Evolutionary conservation across 2,797 vertebrate genomes (phyloP).

Genomic region (Hippocampus kuda): DNA sequence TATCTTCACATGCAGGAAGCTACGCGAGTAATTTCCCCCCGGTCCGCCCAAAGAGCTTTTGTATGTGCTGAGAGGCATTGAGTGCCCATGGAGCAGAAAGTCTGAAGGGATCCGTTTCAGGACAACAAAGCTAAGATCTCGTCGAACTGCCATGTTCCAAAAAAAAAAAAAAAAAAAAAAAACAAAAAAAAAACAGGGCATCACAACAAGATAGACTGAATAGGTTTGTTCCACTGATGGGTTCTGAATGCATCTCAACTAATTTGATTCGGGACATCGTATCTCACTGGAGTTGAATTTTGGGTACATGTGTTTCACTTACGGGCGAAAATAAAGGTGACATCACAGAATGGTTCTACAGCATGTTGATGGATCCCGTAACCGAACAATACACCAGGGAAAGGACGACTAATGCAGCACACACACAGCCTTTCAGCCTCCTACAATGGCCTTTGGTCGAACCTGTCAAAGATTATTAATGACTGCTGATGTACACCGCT

Average conservation of each 20-base stretch:
- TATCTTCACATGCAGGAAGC: slow-evolving; percentile 48
- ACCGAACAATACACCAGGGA: slow-evolving; percentile 39
- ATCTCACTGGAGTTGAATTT: slow-evolving; percentile 27
- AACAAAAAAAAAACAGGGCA: slow-evolving; percentile 8
- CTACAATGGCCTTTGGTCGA: slow-evolving; percentile 49
- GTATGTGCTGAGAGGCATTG: slow-evolving; percentile 54
- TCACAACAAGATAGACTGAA: slow-evolving; percentile 37
- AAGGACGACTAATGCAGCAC: slow-evolving; percentile 38
- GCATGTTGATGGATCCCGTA: slow-evolving; percentile 35
- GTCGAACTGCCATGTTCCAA: slow-evolving; percentile 50
- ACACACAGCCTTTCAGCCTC: slow-evolving; percentile 45
- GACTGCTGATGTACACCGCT: slow-evolving; percentile 54
- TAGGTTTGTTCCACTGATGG: slow-evolving; percentile 12
- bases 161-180: slow-evolving; percentile 12
- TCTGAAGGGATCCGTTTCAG: slow-evolving; percentile 53
- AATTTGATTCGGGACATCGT: neutral
- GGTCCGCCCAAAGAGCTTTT: slow-evolving; percentile 52
- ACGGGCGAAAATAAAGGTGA: slow-evolving; percentile 29
- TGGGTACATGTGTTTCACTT: neutral
- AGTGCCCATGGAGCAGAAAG: slow-evolving; percentile 51
- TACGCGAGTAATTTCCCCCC: slow-evolving; percentile 39
- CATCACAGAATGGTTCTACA: slow-evolving; percentile 38
- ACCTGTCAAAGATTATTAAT: slow-evolving; percentile 63
- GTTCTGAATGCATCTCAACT: neutral
- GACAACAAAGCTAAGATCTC: slow-evolving; percentile 58